Evolutionary conservation across 2,888 invertebrate species (phyloP).

Genomic region (Thecocarcelia acutangulata): DNA sequence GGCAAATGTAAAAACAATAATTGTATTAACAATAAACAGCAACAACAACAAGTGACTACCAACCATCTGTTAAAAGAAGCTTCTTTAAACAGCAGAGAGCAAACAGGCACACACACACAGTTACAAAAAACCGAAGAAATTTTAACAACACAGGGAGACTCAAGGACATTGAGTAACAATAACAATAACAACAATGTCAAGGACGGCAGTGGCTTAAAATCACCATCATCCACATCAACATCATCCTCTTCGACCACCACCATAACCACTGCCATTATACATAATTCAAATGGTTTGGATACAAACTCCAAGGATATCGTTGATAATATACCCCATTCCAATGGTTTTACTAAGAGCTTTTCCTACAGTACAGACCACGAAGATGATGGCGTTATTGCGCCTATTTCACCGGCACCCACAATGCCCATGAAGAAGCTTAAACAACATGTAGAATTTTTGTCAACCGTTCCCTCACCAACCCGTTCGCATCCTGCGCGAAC

Average conservation of each 20-base stretch:
- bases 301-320: slow-evolving; percentile 43
- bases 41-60: slow-evolving; percentile 31
- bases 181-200: slow-evolving; percentile 49
- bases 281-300: slow-evolving; percentile 53
- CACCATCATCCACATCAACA: slow-evolving; percentile 58
- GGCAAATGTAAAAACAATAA: slow-evolving; percentile 79
- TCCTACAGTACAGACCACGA: slow-evolving; percentile 73
- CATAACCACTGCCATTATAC: slow-evolving; percentile 63
- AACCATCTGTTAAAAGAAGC: slow-evolving; percentile 44
- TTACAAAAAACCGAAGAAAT: slow-evolving; percentile 21
- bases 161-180: slow-evolving; percentile 45
- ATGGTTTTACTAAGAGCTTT: slow-evolving; percentile 72
- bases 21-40: slow-evolving; percentile 75
- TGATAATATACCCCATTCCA: slow-evolving; percentile 59
- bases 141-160: slow-evolving; percentile 28
- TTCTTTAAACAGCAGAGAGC: slow-evolving; percentile 51
- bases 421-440: slow-evolving; percentile 77
- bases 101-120: slow-evolving; percentile 33
- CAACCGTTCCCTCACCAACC: slow-evolving; percentile 72
- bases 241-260: slow-evolving; percentile 64
- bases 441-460: slow-evolving; percentile 78
- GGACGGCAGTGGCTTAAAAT: slow-evolving; percentile 54
- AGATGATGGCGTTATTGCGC: slow-evolving; percentile 69
- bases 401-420: slow-evolving; percentile 70
- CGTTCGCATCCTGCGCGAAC: slow-evolving; percentile 68